Conservation (phyloP, 2,113 vertebrate genomes). For the Platysteira castanea region DNA sequence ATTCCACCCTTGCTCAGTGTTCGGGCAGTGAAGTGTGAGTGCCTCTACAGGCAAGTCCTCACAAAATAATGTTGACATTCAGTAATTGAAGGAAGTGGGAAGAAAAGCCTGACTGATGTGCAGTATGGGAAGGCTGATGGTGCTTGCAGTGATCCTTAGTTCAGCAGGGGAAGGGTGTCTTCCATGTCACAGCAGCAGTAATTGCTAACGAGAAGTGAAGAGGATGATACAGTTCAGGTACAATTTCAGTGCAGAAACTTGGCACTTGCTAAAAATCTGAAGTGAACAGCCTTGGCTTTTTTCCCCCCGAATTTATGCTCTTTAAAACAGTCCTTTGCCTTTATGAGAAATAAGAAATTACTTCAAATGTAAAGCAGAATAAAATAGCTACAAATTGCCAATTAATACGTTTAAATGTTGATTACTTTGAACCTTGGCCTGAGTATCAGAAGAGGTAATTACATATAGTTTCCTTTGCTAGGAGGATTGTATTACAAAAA, state of each 20-base stretch:
- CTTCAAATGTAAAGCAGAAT: not conserved
- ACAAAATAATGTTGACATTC: not conserved
- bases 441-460: conserved; percentile 16
- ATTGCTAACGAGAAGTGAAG: not conserved
- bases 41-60: not conserved
- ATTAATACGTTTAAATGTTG: not conserved
- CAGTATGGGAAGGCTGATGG: not conserved
- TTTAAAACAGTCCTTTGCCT: not conserved
- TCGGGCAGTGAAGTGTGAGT: not conserved
- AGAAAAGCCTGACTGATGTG: not conserved
- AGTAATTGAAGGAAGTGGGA: not conserved
- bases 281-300: not conserved
- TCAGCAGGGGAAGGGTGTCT: not conserved
- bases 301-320: not conserved
- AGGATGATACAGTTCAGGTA: not conserved
- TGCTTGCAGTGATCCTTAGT: not conserved
- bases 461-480: not conserved
- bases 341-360: not conserved
- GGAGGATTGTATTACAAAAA: not conserved
- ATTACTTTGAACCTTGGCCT: conserved; percentile 22
- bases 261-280: not conserved
- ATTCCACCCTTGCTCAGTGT: not conserved
- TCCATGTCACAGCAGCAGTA: not conserved
- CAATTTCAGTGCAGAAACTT: not conserved
- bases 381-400: not conserved